Evolutionary conservation across 92 coral and sea anemone genomes (phyloP).

Genomic region (Pocillopora meandrina): DNA sequence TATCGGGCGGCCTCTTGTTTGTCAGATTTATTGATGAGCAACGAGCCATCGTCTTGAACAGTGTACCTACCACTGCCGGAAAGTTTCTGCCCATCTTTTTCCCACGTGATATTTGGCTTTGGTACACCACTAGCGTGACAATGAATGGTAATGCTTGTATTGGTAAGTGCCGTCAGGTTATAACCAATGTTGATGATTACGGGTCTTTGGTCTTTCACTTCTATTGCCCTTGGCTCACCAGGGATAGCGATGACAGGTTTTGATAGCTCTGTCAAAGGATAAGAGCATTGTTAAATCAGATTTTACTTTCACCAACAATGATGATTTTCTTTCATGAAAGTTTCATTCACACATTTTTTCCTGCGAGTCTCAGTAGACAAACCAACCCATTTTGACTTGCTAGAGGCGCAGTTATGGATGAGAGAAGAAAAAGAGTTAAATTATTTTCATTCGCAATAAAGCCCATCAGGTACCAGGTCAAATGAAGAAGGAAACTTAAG

Average conservation of each 20-base stretch:
- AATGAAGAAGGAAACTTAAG: too few species aligned
- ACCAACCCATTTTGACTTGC: too few species aligned
- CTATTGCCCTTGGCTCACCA: neutral
- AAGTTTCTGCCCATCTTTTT: constrained; percentile 40
- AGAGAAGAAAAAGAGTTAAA: too few species aligned
- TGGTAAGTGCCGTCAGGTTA: constrained; percentile 53
- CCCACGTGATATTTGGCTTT: constrained; percentile 56
- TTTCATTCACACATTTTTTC: too few species aligned
- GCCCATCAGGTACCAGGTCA: too few species aligned
- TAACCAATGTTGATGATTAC: constrained; percentile 47
- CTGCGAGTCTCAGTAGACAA: too few species aligned
- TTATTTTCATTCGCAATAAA: too few species aligned
- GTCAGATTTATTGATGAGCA: constrained; percentile 40
- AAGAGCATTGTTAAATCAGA: neutral
- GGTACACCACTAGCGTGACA: constrained; percentile 61
- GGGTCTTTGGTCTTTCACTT: constrained; percentile 33
- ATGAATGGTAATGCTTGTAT: constrained; percentile 48
- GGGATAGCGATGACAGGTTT: neutral
- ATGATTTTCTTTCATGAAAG: too few species aligned
- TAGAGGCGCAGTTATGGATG: too few species aligned
- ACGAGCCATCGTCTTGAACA: constrained; percentile 34
- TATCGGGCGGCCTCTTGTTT: constrained; percentile 43
- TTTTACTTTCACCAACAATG: too few species aligned
- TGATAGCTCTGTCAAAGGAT: neutral
- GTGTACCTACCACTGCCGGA: neutral